Evolutionary conservation across 2,797 vertebrate species (phyloP), one percentile per base, ranked within the genome.

Genomic region (Sebastes diploproa): DNA sequence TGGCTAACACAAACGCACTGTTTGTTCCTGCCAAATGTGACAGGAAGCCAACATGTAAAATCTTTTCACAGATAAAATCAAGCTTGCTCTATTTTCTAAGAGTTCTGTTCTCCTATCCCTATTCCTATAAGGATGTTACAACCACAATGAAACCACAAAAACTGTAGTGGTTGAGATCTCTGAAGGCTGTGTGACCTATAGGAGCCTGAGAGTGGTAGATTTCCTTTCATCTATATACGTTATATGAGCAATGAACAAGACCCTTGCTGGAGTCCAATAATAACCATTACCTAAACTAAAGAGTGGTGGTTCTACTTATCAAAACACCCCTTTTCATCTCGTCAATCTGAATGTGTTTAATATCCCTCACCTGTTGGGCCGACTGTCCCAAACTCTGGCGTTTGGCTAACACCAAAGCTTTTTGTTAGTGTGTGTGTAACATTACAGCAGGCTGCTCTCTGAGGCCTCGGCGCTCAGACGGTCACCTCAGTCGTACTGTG

Each of bases 401-500:
- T 77, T 79, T 36, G 60, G 14, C 34, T 52, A n/a, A 70, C 10
- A 63, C 73, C 78, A 78, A 59, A 83, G 72, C 22, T 10, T 55
- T 77, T 38, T 64, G 18, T 75, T 55, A 7, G 50, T 62, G 11
- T 32, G 72, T 60, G 72, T 60, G 55, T 67, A 64, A 72, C 14
- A 50, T 13, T n/a, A 10, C 63, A 70, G 67, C 59, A 62, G 54
- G 61, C 36, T 4, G 8, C 55, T 46, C 64, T 77, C 65, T 22
- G 69, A 74, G 72, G 36, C 68, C 22, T 9, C 8, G 27, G 5
- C 5, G 7, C 82, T 95, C 84, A 98, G 77, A 98, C 97, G 0
- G 97, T 99, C 85, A 99, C 98, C 88, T 99, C 98, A 0, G 97
- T 97, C 83, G 98, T 97, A 91, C 98, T 99, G 94, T 98, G 97